Percentiles rank a stretch among this genome's conserved stretches.
phyloP scores from a whole-genome alignment of 2,888 invertebrate genomes.

The Drosophila pseudotakahashii region DNA sequence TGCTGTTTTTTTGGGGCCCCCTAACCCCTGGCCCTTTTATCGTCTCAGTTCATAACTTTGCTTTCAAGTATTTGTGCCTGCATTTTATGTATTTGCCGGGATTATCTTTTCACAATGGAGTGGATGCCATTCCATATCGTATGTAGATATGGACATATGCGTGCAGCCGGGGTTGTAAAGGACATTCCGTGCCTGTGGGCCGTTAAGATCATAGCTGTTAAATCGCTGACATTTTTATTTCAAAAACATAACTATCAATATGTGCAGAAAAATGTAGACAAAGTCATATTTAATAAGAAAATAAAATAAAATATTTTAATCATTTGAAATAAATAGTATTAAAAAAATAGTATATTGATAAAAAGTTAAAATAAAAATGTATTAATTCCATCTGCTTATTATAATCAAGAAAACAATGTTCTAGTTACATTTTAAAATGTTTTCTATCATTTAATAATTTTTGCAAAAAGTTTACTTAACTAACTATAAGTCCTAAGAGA shows the following conservation, averaged over 20 bases:
- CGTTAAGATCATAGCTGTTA: background rate
- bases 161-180: background rate
- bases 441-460: too few relatives aligned
- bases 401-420: too few relatives aligned
- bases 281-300: too few relatives aligned
- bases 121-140: constrained; percentile 8
- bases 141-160: constrained; percentile 23
- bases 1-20: constrained; percentile 58
- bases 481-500: background rate
- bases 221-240: background rate
- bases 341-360: too few relatives aligned
- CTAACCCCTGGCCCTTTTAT: constrained; percentile 4
- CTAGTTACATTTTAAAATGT: too few relatives aligned
- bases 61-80: constrained; percentile 72
- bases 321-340: too few relatives aligned
- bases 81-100: constrained; percentile 66
- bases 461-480: too few relatives aligned
- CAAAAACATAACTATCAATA: too few relatives aligned
- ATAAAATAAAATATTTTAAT: too few relatives aligned
- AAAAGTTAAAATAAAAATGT: too few relatives aligned
- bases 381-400: too few relatives aligned
- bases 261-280: too few relatives aligned
- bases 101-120: constrained; percentile 33
- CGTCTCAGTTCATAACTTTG: constrained; percentile 67
- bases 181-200: background rate